A percentile compares a stretch with the other conserved stretches of the same genome.
Conservation (phyloP, 2,888 invertebrate genomes). For the Mesochorus sp. region DNA sequence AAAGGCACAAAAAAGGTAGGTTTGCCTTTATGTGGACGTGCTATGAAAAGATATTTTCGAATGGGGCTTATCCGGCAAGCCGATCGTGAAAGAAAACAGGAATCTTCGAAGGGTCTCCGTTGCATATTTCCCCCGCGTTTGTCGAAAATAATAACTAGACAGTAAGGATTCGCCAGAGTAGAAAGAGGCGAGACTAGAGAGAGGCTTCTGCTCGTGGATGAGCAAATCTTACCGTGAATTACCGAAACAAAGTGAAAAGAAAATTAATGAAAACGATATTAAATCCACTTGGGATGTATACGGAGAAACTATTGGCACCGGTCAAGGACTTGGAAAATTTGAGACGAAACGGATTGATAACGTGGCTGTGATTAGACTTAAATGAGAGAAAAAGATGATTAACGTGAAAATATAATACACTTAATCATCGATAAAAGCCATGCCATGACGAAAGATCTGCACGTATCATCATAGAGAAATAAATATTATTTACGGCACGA, state of each 20-base stretch:
- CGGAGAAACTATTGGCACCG: constrained; percentile 48
- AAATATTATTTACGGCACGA: constrained; percentile 9
- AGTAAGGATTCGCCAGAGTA: constrained; percentile 32
- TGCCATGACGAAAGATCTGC: constrained; percentile 29
- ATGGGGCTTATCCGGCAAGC: constrained; percentile 26
- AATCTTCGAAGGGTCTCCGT: constrained; percentile 19
- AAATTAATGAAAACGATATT: constrained; percentile 13
- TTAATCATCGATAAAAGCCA: constrained; percentile 21
- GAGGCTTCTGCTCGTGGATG: constrained; percentile 13
- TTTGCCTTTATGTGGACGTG: constrained; percentile 52
- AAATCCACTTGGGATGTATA: constrained; percentile 20
- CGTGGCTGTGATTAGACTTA: constrained; percentile 38
- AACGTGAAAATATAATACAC: constrained; percentile 29
- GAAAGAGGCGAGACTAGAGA: neutral
- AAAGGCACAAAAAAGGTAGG: constrained; percentile 96
- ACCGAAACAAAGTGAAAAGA: constrained; percentile 1
- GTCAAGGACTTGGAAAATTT: constrained; percentile 63
- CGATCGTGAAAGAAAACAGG: neutral
- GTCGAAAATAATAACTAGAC: constrained; percentile 31
- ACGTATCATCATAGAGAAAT: neutral
- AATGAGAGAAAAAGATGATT: constrained; percentile 13
- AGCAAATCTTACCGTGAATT: constrained; percentile 5
- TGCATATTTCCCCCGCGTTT: constrained; percentile 23
- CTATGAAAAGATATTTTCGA: constrained; percentile 15
- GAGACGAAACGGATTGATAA: constrained; percentile 55